Evolutionary conservation across 2,888 invertebrate genomes (phyloP), one percentile per base, ranked within the genome.

Genomic region (Pecten maximus): DNA sequence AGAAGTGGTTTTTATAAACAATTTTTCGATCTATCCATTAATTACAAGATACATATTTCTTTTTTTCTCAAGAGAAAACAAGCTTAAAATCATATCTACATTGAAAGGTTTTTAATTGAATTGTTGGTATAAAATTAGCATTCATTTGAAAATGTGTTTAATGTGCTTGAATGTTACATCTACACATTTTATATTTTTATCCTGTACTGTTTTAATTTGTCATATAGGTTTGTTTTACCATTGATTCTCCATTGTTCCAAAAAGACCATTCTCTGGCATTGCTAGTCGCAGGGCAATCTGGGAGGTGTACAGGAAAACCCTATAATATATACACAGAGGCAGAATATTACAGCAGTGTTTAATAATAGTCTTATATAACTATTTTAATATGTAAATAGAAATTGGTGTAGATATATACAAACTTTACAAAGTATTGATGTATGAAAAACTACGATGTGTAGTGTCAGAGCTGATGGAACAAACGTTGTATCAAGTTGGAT

Each of bases 331-430:
- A 74, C 16, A 54, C 28, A 35, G 74, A 35, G 28, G 74, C 74
- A 74, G 28, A 35, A 74, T 74, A 74, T 35, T 74, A 74, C 74
- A 74, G 10, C 74, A 74, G 10, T 74, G 74, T 35, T 74, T 28
- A 60, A 60, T 60, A 6, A 12, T 35, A 74, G 74, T 74, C 74
- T 74, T 74, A 15, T 74, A 74, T 74, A 16, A 74, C 10, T 28
- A 74, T 74, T 74, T 74, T 74, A 74, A 74, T 74, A 6, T 74
- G 74, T 74, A 74, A 74, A 74, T 74, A 74, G 10, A 54, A 8
- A 74, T 35, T 74, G 74, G 10, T 74, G 74, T 74, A 74, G 12
- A 74, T 74, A 74, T 74, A 35, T 74, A 74, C 28, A 74, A 74
- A 74, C 12, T 74, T 6, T 74, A 10, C 16, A 60, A n/a, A 60